phyloP scores from a whole-genome alignment of 1,140 invertebrate genomes.

The Popillia japonica region DNA sequence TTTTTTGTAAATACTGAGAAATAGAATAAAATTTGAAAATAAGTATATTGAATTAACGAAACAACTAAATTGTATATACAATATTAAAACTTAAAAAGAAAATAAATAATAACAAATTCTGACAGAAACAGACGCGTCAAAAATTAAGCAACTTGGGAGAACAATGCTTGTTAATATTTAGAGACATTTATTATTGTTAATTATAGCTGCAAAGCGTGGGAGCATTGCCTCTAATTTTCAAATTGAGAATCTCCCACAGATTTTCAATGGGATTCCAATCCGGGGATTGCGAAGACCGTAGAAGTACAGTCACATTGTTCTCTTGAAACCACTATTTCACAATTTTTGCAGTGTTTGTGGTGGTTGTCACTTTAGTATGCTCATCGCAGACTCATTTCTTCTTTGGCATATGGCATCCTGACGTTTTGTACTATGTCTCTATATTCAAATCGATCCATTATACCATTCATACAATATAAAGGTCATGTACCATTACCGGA shows the following conservation, averaged over 20 bases:
- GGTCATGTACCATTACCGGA: neutral
- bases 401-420: neutral
- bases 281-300: neutral
- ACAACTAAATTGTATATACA: no score
- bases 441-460: neutral
- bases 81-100: no score
- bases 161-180: no score
- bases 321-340: neutral
- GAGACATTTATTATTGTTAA: no score
- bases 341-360: neutral
- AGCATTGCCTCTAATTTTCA: neutral
- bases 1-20: no score
- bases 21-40: no score
- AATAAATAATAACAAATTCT: no score
- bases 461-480: neutral
- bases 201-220: no score
- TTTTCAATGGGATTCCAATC: neutral
- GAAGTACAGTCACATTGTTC: neutral
- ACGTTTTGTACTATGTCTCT: no score
- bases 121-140: no score
- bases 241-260: neutral
- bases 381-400: neutral
- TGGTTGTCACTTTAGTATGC: neutral
- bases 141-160: no score
- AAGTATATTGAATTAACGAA: no score